Evolutionary conservation across 2,888 invertebrate genomes (phyloP), one percentile per base, ranked within the genome.

Genomic region (Alentia gelatinosa): DNA sequence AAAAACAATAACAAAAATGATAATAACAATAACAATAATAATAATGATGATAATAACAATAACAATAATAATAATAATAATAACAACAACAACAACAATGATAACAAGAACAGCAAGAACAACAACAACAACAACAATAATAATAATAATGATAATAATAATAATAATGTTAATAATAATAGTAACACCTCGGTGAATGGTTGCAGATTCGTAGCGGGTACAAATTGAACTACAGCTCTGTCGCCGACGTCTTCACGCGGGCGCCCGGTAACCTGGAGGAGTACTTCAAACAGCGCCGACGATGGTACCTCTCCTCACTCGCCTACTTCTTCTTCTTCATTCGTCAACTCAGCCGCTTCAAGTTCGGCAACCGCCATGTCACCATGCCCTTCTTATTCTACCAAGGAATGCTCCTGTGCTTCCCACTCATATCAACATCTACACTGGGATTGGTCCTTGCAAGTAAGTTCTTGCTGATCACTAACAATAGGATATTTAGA

Each of bases 251-350:
- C 30, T 86, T 26, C 86, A 86, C 86, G 33, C 42, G 33, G 30
- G 86, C 86, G 12, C 86, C 86, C 33, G 19, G 86, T 30, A 3
- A 19, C 47, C 47, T 86, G 47, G 86, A 86, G 5, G 86, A 86
- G 86, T 86, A 47, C 86, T 86, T 47, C 50, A 86, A 86, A 47
- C 86, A 86, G 50, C 86, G 86, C n/a, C 26, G 86, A 9, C 86
- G 86, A 12, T 86, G 86, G 86, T 86, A 86, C 86, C 86, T 86
- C 47, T 86, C 86, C 1, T 47, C 47, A 0, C 86, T 86, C 47
- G 86, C 86, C 33, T 86, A 86, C 47, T 86, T 86, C 86, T 86
- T 86, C 86, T 86, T 86, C 86, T 86, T 86, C 86, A 86, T 86
- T 30, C 1, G 47, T 23, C 26, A 86, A 35, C 26, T 47, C 30